Base-by-base conservation (phyloP, 2,797 vertebrate genomes). In the Myotis planiceps region DNA sequence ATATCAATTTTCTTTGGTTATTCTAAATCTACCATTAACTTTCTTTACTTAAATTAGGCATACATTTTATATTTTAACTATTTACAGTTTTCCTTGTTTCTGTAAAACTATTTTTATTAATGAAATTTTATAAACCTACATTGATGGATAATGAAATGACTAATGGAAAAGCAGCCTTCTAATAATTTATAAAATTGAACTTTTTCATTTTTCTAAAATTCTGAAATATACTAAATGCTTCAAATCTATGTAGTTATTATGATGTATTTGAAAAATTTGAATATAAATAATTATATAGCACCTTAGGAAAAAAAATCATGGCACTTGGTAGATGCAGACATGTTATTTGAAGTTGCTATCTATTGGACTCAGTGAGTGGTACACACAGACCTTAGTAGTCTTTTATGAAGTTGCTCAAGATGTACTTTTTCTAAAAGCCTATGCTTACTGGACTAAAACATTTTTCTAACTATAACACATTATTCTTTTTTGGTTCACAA, bases 101-200 rank as follows among this genome's bases (percentile, higher is more conserved):
- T 88, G 12, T 90, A 78, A 60, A 85, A 71, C 0, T 6, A n/a
- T 69, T 96, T 96, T 93, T 74, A 75, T 68, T 92, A 79, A 92
- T 89, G 19, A 19, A 58, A 37, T 66, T 83, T 72, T 84, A 88
- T 34, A 60, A 74, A 79, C 34, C 25, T 58, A 42, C 21, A 66
- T 45, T 78, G 68, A 65, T 92, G 13, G 16, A 84, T 78, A 27
- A 85, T 86, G 34, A 79, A 49, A 81, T 95, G 65, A 76, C 21
- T 65, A 85, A 74, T 81, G n/a, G 76, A 83, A 91, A 92, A 81
- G 6, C 25, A 60, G 8, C 18, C 88, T 94, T 82, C 10, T 72
- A 91, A n/a, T 87, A 76, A 79, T 93, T 85, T 92, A 68, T 85
- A 81, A 96, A 95, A 94, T 63, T 83, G 63, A 60, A 34, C 29